Evolutionary conservation across 2,797 vertebrate genomes (phyloP).

Genomic region (Apogon talboti): DNA sequence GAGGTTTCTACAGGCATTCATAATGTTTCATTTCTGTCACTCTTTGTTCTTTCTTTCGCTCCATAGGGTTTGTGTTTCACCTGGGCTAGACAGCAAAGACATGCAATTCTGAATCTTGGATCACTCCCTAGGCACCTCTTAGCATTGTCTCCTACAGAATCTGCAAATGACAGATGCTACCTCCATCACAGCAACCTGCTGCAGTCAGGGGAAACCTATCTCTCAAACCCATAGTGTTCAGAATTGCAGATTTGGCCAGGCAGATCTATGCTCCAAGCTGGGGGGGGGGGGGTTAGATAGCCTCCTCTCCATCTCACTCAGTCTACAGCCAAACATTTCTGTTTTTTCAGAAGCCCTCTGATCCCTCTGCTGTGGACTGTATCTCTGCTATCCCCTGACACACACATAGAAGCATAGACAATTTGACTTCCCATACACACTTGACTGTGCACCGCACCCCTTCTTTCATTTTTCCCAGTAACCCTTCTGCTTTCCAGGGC

Average conservation of each 20-base stretch:
- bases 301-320: conserved; percentile 49
- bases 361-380: conserved; percentile 50
- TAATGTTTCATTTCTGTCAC: conserved; percentile 64
- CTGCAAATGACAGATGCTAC: conserved; percentile 65
- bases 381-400: conserved; percentile 59
- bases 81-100: conserved; percentile 58
- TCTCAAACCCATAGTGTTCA: conserved; percentile 51
- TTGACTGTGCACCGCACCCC: conserved; percentile 47
- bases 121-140: conserved; percentile 40
- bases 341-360: conserved; percentile 38
- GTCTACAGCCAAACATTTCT: conserved; percentile 55
- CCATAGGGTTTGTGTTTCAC: conserved; percentile 54
- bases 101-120: conserved; percentile 53
- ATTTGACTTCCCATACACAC: conserved; percentile 37
- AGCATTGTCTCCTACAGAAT: conserved; percentile 68
- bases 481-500: conserved; percentile 59
- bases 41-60: conserved; percentile 58
- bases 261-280: conserved; percentile 33
- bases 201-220: conserved; percentile 61
- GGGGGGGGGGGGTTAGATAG: conserved; percentile 34
- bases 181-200: conserved; percentile 44
- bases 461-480: conserved; percentile 41
- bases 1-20: conserved; percentile 60
- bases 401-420: conserved; percentile 39
- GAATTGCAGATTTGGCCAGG: conserved; percentile 67